Evolutionary conservation across 2,113 vertebrate genomes (phyloP), one percentile per base, ranked within the genome.

Genomic region (Ibidorhyncha struthersii): DNA sequence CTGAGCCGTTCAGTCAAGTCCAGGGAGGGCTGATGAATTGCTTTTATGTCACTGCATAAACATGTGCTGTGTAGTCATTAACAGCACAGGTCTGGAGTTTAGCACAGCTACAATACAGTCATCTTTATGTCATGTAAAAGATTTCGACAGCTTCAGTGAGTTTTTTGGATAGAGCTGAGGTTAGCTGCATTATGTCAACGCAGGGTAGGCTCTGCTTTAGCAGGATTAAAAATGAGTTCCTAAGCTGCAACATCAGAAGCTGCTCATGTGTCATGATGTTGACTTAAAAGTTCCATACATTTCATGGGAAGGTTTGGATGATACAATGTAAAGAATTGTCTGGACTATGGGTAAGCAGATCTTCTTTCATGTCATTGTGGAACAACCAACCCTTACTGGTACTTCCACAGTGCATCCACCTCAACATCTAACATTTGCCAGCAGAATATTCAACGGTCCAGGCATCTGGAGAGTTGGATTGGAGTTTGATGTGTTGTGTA

Each of bases 11-110:
- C 81, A 83, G 47, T 89, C 72, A 94, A 91, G 81, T 86, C 59
- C 3, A 0, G 80, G 72, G 83, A 96, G 72, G 52, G 69, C 50
- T 95, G 76, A 96, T 91, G 77, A 91, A 93, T 94, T 92, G 34
- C 56, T 89, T 84, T 91, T 84, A 55, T 82, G 83, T 77, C 80
- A 45, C 63, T 92, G 86, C 80, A 82, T 97, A 91, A 96, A 79
- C 56, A 93, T 71, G 89, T 92, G 59, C 86, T 86, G 0, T 83
- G 29, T 32, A 90, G 82, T 96, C 83, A 91, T 92, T 96, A 96
- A 92, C 83, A 94, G 81, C 58, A 74, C 9, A 30, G 65, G 49
- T 70, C 76, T 89, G 89, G 52, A 84, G 86, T 78, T 73, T 95
- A 55, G 72, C 88, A 83, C 80, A 84, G 89, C 81, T 86, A 65